These are phyloP conservation scores for Rafetus swinhoei DNA, from an alignment of 2,113 vertebrate species.

Conservation along the genomic window DNA sequence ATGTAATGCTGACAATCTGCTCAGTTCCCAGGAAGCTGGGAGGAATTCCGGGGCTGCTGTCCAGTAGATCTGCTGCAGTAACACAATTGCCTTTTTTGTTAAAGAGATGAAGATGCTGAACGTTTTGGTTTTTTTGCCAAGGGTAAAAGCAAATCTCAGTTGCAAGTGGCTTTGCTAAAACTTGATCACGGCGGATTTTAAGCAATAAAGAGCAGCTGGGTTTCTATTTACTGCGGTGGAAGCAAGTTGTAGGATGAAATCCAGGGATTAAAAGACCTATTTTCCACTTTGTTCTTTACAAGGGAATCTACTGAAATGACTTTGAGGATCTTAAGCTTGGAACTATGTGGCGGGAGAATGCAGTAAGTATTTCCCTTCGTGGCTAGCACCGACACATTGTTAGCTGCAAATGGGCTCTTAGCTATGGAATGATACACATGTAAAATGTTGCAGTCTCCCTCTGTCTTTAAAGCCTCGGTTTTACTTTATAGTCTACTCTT, in stretches of 20 bases:
- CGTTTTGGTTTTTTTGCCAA: neutral
- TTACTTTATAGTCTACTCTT: fast-evolving
- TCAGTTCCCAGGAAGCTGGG: constrained; percentile 73
- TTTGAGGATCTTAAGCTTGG: constrained; percentile 70
- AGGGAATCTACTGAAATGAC: constrained; percentile 71
- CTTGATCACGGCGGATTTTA: constrained; percentile 52
- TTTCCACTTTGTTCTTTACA: constrained; percentile 47
- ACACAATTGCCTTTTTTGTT: neutral
- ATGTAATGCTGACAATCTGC: constrained; percentile 72
- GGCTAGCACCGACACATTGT: fast-evolving
- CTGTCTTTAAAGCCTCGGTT: fast-evolving
- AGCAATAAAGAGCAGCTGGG: constrained; percentile 13
- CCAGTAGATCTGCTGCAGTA: constrained; percentile 82
- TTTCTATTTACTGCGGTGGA: constrained; percentile 38
- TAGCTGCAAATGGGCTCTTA: neutral
- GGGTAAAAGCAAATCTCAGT: constrained; percentile 34
- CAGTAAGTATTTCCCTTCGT: constrained; percentile 86
- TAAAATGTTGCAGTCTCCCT: neutral
- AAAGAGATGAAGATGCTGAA: neutral
- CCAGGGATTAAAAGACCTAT: constrained; percentile 37
- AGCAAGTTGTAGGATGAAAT: constrained; percentile 62
- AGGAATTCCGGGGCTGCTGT: constrained; percentile 72
- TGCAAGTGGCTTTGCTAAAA: constrained; percentile 53
- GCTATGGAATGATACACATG: neutral
- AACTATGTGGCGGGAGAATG: constrained; percentile 92